These are phyloP conservation scores for Mesocricetus auratus DNA, from an alignment of 2,113 vertebrate species.

Conservation along the genomic window DNA sequence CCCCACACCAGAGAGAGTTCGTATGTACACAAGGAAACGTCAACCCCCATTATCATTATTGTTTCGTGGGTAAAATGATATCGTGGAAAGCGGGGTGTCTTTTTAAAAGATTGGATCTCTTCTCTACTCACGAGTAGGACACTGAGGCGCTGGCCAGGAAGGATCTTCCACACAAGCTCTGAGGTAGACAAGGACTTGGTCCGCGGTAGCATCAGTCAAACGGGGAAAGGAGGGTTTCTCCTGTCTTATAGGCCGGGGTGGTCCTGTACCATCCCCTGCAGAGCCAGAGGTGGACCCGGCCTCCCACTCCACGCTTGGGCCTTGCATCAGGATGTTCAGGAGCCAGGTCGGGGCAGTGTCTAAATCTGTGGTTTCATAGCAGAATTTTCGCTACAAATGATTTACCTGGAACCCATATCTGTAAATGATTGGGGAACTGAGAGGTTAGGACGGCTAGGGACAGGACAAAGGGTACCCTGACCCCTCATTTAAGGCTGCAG, in stretches of 20 bases:
- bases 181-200: not conserved
- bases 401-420: not conserved
- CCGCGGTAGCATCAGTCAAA: not conserved
- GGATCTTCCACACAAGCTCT: not conserved
- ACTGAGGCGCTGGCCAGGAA: not conserved
- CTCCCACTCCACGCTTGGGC: not conserved
- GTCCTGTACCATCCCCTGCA: not conserved
- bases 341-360: not conserved
- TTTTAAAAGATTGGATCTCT: no score
- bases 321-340: not conserved
- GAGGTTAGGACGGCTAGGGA: not conserved
- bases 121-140: not conserved
- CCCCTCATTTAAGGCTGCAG: not conserved
- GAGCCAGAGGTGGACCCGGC: not conserved
- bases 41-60: not conserved
- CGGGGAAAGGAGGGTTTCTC: not conserved
- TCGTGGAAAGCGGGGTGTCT: not conserved
- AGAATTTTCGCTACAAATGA: slow-evolving; percentile 19
- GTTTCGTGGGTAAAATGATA: not conserved
- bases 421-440: not conserved
- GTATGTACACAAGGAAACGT: not conserved
- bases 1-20: not conserved
- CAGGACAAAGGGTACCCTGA: not conserved
- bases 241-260: not conserved
- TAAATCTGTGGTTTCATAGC: not conserved